Percentiles rank a stretch among this genome's conserved stretches.
Conservation (phyloP, 2,888 invertebrate species). For the Calliopum simillimum region DNA sequence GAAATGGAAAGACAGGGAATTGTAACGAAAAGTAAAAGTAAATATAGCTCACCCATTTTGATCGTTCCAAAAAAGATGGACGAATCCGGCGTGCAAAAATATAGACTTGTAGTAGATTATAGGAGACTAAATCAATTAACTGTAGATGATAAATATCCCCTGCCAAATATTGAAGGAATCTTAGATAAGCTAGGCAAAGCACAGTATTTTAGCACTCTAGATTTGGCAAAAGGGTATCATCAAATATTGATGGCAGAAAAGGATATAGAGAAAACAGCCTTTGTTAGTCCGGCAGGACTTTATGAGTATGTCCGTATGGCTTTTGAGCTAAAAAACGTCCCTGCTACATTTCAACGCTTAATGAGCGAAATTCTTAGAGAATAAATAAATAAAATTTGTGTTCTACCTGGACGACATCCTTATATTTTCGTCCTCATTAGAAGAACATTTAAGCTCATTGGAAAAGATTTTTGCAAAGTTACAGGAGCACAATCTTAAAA, state of each 20-base stretch:
- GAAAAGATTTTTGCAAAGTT: too few species aligned
- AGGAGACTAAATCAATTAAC: too few species aligned
- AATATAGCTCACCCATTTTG: conserved; percentile 34
- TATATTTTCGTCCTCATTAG: too few species aligned
- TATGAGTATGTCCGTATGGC: too few species aligned
- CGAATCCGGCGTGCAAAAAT: conserved; percentile 40
- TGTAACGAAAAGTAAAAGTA: conserved; percentile 37
- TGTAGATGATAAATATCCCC: too few species aligned
- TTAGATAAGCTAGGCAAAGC: too few species aligned
- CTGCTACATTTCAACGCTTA: conserved; percentile 34
- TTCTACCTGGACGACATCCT: too few species aligned
- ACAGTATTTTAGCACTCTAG: conserved; percentile 41
- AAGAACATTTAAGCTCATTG: too few species aligned
- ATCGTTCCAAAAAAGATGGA: conserved; percentile 41
- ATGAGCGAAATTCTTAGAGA: conserved; percentile 11
- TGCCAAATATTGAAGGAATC: too few species aligned
- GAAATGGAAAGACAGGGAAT: conserved; percentile 41
- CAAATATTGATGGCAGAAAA: conserved; percentile 41
- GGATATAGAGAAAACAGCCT: conserved; percentile 41
- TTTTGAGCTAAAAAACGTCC: conserved; percentile 34
- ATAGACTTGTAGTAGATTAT: conserved; percentile 41
- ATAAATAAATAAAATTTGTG: conserved; percentile 15
- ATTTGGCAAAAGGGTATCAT: conserved; percentile 40
- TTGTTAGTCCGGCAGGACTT: conserved; percentile 36
- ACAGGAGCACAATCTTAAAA: too few species aligned